phyloP scores from a whole-genome alignment of 2,888 invertebrate species.

The Miltochrista miniata region DNA sequence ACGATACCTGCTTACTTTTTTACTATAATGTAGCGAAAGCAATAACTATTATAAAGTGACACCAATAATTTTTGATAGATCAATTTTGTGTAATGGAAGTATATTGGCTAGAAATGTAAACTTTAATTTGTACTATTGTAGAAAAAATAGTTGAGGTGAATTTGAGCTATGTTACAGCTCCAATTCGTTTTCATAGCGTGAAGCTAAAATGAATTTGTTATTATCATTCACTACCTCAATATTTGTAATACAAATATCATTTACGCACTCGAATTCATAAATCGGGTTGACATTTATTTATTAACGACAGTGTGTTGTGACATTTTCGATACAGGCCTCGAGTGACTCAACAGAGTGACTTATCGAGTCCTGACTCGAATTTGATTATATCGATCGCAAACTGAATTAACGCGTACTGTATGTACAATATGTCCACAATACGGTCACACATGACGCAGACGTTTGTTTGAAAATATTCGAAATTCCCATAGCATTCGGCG shows the following conservation, averaged over 20 bases:
- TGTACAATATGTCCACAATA: background rate
- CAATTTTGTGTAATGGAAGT: background rate
- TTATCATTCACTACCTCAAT: background rate
- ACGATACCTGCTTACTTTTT: background rate
- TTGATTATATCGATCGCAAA: background rate
- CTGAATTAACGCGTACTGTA: too few relatives aligned
- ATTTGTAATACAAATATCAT: background rate
- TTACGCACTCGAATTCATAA: background rate
- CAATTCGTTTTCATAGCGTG: background rate
- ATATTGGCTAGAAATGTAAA: background rate
- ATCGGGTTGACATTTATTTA: background rate
- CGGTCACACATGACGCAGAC: background rate
- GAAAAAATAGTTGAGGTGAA: background rate
- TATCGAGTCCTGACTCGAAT: background rate
- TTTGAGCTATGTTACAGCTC: background rate
- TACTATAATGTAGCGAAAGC: background rate
- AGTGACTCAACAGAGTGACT: background rate
- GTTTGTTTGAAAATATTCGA: background rate
- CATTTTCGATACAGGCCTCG: background rate
- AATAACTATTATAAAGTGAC: background rate
- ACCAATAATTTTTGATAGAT: conserved; percentile 1
- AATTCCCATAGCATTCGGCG: background rate
- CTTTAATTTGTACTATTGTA: background rate
- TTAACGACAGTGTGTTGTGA: too few relatives aligned
- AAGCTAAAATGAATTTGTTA: background rate